Evolutionary conservation across 2,113 vertebrate genomes (phyloP), one percentile per base, ranked within the genome.

Genomic region (Psittacula cyanocephala): DNA sequence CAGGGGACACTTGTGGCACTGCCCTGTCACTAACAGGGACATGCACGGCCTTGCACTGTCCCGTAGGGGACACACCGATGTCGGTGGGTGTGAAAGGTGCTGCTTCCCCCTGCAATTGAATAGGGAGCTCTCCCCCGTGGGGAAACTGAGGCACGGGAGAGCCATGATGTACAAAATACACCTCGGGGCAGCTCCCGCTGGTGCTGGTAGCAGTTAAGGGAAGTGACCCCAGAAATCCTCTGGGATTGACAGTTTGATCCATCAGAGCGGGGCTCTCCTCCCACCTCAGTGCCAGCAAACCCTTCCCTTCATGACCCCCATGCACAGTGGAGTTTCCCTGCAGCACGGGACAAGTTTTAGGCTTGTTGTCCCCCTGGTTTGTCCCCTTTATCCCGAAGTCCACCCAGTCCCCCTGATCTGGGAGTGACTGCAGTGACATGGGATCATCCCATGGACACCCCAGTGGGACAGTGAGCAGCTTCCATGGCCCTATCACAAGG

Each of bases 41-140:
- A 2, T 0, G 0, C 5, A 0, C 1, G 83, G 33, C 43, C 4
- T 4, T 4, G 52, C 3, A 2, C 37, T 43, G 62, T 83, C 69
- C 77, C 49, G 0, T 0, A 18, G 37, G 29, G 52, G 25, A 67
- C 78, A 52, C 57, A 25, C 0, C 2, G 64, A 44, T 4, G 1
- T 4, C 35, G 3, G 49, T 9, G 28, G 4, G 13, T 0, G 2
- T 11, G 46, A 31, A n/a, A 50, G 69, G 20, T 46, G 65, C 69
- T 67, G 87, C 37, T 24, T 43, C 3, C 7, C 29, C 60, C 64
- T 9, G 1, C 55, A 46, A 0, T 16, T 19, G 2, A 49, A n/a
- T 3, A 9, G 15, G 22, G 55, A 89, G 77, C 37, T 59, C 41
- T 22, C 11, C 28, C 12, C 69, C 22, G 17, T 13, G 29, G 84